Percentiles rank a stretch among this genome's conserved stretches.
Evolutionary conservation across 2,797 vertebrate species (phyloP).

Genomic region (Tapera naevia): DNA sequence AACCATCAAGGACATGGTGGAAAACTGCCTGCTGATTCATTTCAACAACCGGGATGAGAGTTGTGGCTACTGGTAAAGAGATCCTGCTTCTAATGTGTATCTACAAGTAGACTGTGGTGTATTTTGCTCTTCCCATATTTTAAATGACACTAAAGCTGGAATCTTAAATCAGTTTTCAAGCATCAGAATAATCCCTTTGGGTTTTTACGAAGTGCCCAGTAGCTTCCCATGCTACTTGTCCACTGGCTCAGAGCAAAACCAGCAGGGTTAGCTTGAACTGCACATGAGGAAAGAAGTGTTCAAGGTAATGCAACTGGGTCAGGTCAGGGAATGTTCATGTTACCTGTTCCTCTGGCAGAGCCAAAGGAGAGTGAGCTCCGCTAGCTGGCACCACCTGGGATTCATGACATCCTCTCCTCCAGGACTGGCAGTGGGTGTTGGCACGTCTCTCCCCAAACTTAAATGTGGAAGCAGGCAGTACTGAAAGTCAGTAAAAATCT

Average conservation of each 20-base stretch:
- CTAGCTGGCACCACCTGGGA: background rate
- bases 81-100: background rate
- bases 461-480: background rate
- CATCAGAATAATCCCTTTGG: background rate
- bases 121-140: background rate
- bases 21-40: slow-evolving; percentile 84
- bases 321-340: background rate
- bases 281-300: background rate
- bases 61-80: slow-evolving; percentile 88
- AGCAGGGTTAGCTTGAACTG: background rate
- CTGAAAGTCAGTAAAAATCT: background rate
- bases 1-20: slow-evolving; percentile 78
- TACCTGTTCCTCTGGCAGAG: background rate
- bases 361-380: background rate
- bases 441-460: background rate
- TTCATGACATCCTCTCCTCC: background rate
- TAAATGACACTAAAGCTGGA: background rate
- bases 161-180: background rate
- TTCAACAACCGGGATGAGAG: slow-evolving; percentile 93
- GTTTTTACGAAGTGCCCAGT: background rate
- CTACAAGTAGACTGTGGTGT: background rate
- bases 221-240: background rate
- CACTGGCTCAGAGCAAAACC: background rate
- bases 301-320: background rate
- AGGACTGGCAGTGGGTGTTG: background rate